Base-by-base conservation (phyloP, 2,797 vertebrate genomes). In the Crenuchus spilurus region DNA sequence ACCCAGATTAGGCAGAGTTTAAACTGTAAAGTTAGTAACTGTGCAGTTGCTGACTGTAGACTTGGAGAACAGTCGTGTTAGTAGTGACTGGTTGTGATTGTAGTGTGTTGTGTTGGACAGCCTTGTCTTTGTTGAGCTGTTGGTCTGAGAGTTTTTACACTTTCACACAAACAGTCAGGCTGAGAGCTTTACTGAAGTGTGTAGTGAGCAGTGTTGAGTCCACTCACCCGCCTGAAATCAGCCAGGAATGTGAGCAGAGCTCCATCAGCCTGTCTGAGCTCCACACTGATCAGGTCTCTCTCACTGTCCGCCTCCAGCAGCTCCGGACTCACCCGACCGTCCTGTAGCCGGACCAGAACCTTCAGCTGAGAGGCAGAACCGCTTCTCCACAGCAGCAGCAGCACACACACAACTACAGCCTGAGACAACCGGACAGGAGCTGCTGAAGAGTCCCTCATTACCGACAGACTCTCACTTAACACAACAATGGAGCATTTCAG, bases 161-260 rank as follows among this genome's bases (percentile, higher is more conserved):
- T n/a, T n/a, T n/a, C n/a, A n/a, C n/a, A n/a, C n/a, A n/a, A n/a
- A n/a, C n/a, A n/a, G n/a, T n/a, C n/a, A n/a, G n/a, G n/a, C n/a
- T n/a, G n/a, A n/a, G n/a, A n/a, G n/a, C n/a, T n/a, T n/a, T n/a
- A n/a, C n/a, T n/a, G n/a, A n/a, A n/a, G n/a, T n/a, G n/a, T n/a
- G n/a, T n/a, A n/a, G n/a, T n/a, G n/a, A n/a, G n/a, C n/a, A n/a
- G n/a, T n/a, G n/a, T n/a, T n/a, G n/a, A n/a, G 37, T 46, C n/a
- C 31, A 84, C 87, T 87, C 83, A 94, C 94, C 92, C 92, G 92
- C 75, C 82, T 91, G 85, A 95, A 94, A 86, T 95, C 94, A 0
- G 92, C 91, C 8, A 89, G 85, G 80, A 94, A 91, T 54, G 92
- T 93, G 78, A 94, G 72, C 14, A 94, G 90, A 37, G 93, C 91